These are phyloP conservation scores for Dorcus hopei DNA, from an alignment of 2,888 invertebrate genomes.

Conservation along the genomic window DNA sequence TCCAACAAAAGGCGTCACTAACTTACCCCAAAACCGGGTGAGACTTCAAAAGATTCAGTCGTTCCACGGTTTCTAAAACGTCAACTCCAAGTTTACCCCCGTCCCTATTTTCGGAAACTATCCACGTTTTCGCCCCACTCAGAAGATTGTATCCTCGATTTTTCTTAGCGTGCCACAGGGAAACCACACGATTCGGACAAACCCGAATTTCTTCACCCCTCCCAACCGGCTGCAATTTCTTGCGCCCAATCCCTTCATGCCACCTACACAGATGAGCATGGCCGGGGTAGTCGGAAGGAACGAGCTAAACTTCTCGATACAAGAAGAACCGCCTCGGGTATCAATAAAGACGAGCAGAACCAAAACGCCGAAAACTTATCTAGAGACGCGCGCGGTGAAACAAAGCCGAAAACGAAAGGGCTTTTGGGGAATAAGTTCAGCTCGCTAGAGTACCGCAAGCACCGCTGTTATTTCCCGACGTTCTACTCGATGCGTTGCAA, in stretches of 20 bases:
- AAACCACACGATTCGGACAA: slow-evolving; percentile 18
- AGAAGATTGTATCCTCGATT: too few relatives aligned
- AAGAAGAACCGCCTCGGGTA: slow-evolving; percentile 39
- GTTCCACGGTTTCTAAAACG: slow-evolving; percentile 43
- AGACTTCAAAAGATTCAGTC: slow-evolving; percentile 43
- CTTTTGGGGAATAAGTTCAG: slow-evolving; percentile 27
- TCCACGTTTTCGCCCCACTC: too few relatives aligned
- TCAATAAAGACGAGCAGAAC: slow-evolving; percentile 24
- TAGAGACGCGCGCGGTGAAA: neutral
- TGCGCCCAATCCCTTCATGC: neutral
- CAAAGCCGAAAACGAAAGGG: slow-evolving; percentile 18
- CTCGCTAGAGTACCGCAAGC: slow-evolving; percentile 44
- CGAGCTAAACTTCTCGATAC: slow-evolving; percentile 33
- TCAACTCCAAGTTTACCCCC: too few relatives aligned
- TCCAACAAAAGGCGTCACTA: slow-evolving; percentile 1
- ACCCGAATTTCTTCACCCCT: slow-evolving; percentile 17
- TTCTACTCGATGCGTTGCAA: slow-evolving; percentile 49
- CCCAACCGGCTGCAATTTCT: neutral
- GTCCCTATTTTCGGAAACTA: too few relatives aligned
- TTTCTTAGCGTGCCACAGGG: too few relatives aligned
- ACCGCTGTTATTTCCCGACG: slow-evolving; percentile 48
- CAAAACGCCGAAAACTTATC: slow-evolving; percentile 1
- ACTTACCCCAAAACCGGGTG: slow-evolving; percentile 13
- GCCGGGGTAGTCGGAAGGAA: slow-evolving; percentile 35
- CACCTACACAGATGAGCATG: neutral